phyloP scores from a whole-genome alignment of 2,888 invertebrate species.

The Lochmaea crataegi region DNA sequence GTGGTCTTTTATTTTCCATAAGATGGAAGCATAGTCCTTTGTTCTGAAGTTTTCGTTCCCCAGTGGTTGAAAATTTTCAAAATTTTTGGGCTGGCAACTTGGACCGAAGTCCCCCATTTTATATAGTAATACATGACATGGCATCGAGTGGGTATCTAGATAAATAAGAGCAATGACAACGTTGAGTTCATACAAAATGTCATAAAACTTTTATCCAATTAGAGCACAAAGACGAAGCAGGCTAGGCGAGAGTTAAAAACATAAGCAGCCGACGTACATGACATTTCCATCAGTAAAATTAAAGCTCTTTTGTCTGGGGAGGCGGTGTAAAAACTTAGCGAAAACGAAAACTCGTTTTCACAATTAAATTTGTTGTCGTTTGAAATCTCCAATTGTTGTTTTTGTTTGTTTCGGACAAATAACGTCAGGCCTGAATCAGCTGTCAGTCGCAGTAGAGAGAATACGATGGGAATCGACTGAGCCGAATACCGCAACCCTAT shows the following conservation, averaged over 20 bases:
- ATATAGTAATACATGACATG: too few relatives aligned
- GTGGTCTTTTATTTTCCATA: too few relatives aligned
- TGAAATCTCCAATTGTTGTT: constrained; percentile 49
- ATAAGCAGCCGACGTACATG: constrained; percentile 44
- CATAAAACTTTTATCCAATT: constrained; percentile 45
- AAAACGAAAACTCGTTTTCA: constrained; percentile 48
- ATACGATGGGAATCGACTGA: constrained; percentile 10
- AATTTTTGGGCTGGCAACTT: background rate
- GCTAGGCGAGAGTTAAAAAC: constrained; percentile 43
- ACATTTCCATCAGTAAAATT: constrained; percentile 49
- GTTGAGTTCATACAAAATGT: constrained; percentile 34
- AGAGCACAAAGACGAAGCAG: constrained; percentile 37
- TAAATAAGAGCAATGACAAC: constrained; percentile 7
- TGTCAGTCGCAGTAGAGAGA: constrained; percentile 43
- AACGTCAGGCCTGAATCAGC: constrained; percentile 48
- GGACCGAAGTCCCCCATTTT: background rate
- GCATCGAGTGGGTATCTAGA: constrained; percentile 18
- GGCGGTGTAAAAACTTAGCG: constrained; percentile 44
- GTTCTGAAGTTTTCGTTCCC: too few relatives aligned
- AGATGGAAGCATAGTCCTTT: too few relatives aligned
- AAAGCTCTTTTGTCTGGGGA: constrained; percentile 45
- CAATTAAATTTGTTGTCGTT: constrained; percentile 48
- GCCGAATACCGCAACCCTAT: constrained; percentile 16
- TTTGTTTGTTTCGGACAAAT: constrained; percentile 47
- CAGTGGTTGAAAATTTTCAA: background rate